A percentile compares a stretch with the other conserved stretches of the same genome.
phyloP scores from a whole-genome alignment of 1,140 invertebrate genomes.

The Pantala flavescens region DNA sequence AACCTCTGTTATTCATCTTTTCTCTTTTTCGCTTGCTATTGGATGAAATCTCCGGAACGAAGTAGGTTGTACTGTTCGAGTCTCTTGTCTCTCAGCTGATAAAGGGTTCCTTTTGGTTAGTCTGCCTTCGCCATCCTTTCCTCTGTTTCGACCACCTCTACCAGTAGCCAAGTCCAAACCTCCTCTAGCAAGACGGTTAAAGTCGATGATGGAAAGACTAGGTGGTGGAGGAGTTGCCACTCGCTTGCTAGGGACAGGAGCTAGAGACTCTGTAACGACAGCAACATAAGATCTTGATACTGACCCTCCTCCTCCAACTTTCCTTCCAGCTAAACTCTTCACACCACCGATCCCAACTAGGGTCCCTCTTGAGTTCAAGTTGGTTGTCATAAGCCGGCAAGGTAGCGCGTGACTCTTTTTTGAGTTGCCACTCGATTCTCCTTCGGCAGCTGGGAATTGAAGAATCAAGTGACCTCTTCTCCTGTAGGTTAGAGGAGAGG shows the following conservation, averaged over 20 bases:
- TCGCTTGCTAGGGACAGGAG: slow-evolving; percentile 15
- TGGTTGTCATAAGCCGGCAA: not conserved
- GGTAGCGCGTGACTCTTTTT: slow-evolving; percentile 21
- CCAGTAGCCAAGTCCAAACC: slow-evolving; percentile 40
- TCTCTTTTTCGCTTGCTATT: no score
- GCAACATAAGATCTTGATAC: slow-evolving; percentile 17
- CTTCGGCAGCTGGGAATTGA: slow-evolving; percentile 35
- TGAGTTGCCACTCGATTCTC: slow-evolving; percentile 24
- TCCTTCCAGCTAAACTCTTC: slow-evolving; percentile 22
- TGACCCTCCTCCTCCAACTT: slow-evolving; percentile 29
- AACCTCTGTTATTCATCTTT: no score
- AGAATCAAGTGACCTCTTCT: slow-evolving; percentile 27
- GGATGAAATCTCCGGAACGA: no score
- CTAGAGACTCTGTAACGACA: not conserved
- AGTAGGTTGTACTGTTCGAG: no score
- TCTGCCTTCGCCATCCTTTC: no score
- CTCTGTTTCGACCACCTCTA: slow-evolving; percentile 21
- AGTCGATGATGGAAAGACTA: slow-evolving; percentile 57
- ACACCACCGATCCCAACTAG: slow-evolving; percentile 13
- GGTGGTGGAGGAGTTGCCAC: slow-evolving; percentile 38
- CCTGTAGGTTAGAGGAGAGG: slow-evolving; percentile 28
- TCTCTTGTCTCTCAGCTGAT: no score
- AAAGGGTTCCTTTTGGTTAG: no score
- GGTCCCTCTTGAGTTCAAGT: slow-evolving; percentile 27
- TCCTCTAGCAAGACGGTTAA: slow-evolving; percentile 53